Evolutionary conservation across 2,888 invertebrate species (phyloP), one percentile per base, ranked within the genome.

Genomic region (Calameuta idolon): DNA sequence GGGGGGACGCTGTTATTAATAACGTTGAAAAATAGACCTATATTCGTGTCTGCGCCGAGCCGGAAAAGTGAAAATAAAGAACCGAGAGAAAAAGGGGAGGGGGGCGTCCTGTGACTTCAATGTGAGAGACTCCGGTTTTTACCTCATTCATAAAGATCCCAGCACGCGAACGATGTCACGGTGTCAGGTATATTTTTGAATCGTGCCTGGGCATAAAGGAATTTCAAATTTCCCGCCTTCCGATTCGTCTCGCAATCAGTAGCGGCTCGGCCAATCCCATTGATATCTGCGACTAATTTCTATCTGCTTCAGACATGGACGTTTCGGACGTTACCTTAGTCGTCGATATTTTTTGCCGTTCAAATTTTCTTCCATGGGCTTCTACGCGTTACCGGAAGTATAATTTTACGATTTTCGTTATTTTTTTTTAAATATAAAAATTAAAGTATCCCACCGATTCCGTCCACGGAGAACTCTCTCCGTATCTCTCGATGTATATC

Each of bases 21-120:
- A 71, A 76, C 76, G n/a, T 34, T 34, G 35, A 30, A 35, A 76
- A 79, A 76, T 79, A 76, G 76, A 69, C 55, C 55, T 74, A 73
- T 74, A 76, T 73, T 73, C n/a, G 69, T 75, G 55, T 55, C 55
- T 55, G 55, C 55, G 55, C 55, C 9, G 23, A 15, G 15, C 23
- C 23, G 55, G 55, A 55, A 55, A 55, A 55, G 55, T 55, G 55
- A 55, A 55, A 55, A 55, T 55, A 55, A 55, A 5, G 55, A 55
- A 23, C 9, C 55, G 23, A 55, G 55, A 23, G 9, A 55, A 55
- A 55, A 55, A 33, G 33, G 23, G 40, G 40, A n/a, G n/a, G n/a
- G 31, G 31, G 31, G 9, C 55, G 55, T 55, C 55, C 23, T 23
- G 23, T 23, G 23, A 15, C 55, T 55, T 55, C 23, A 23, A 23